Conservation (phyloP, 2,797 vertebrate genomes). For the Halcyon smyrnensis region DNA sequence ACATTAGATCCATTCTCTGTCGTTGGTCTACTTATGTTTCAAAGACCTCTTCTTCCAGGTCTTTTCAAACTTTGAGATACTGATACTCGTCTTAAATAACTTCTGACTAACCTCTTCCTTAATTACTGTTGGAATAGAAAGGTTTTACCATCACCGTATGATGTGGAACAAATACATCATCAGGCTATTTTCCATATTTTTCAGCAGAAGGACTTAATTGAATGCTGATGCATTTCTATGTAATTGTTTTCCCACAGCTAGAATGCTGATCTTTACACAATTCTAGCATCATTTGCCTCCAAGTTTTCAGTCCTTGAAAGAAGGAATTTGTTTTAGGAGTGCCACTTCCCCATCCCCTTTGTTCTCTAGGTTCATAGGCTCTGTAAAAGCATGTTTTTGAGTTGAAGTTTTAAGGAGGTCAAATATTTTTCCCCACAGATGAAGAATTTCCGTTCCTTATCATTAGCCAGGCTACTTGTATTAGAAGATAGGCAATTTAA, state of each 20-base stretch:
- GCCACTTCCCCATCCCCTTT: neutral
- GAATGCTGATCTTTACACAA: neutral
- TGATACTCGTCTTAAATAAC: neutral
- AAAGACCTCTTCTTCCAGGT: neutral
- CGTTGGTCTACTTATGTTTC: neutral
- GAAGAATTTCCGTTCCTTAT: neutral
- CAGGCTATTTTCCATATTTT: neutral
- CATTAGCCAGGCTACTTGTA: neutral
- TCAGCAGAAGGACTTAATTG: neutral
- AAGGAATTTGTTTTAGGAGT: neutral
- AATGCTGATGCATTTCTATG: neutral
- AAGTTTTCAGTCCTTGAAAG: neutral
- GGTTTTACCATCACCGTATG: neutral
- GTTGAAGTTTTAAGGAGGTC: neutral
- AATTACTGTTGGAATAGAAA: neutral
- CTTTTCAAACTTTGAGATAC: neutral
- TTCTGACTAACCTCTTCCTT: neutral
- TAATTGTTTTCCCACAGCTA: neutral
- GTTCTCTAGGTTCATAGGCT: neutral
- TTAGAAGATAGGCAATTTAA: neutral
- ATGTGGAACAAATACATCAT: neutral
- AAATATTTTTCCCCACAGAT: neutral
- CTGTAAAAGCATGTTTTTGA: neutral
- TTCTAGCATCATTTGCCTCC: neutral
- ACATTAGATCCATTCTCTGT: neutral